Evolutionary conservation across 2,888 invertebrate species (phyloP), one percentile per base, ranked within the genome.

Genomic region (Xylota sylvarum): DNA sequence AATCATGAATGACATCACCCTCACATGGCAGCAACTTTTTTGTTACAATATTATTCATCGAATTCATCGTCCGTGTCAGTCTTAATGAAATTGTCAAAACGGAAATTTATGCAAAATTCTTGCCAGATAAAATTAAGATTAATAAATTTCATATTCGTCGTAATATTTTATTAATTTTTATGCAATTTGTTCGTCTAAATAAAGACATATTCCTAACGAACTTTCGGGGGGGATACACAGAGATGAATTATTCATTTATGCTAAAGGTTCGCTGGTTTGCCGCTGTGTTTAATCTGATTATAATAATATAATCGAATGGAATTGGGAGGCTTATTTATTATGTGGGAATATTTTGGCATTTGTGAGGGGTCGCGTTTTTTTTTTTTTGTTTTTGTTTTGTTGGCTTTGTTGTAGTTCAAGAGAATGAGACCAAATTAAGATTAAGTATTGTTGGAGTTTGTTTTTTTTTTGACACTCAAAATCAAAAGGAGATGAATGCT

Each of bases 191-290:
- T 72, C 72, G 48, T 50, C 72, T 58, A 52, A 82, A 76, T 80
- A 60, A 70, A 85, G 80, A 80, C 70, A 76, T 85, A 65, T 69
- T 50, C 74, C 52, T 70, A 70, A 60, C 46, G 48, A 84, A 58
- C 50, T 64, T 84, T 56, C 48, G 32, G 14, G 10, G 10, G 9
- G 9, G 19, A 77, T 14, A 32, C 17, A n/a, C 14, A 10, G 14
- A 14, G 10, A 80, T 85, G 62, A 76, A 81, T 85, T 46, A 85
- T 85, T 85, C 85, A 85, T 85, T 77, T 80, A 85, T 85, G 52
- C 50, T 58, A 70, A 84, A 70, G 80, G 58, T 70, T 70, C 69
- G 69, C 58, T 79, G 62, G 64, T 30, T 80, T 58, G 70, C 60
- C 76, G 74, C 70, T 76, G 62, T 70, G 65, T 60, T 85, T 72